Percentiles rank a stretch among this genome's conserved stretches.
Conservation (phyloP, 1,140 invertebrate species). For the Polyergus mexicanus region DNA sequence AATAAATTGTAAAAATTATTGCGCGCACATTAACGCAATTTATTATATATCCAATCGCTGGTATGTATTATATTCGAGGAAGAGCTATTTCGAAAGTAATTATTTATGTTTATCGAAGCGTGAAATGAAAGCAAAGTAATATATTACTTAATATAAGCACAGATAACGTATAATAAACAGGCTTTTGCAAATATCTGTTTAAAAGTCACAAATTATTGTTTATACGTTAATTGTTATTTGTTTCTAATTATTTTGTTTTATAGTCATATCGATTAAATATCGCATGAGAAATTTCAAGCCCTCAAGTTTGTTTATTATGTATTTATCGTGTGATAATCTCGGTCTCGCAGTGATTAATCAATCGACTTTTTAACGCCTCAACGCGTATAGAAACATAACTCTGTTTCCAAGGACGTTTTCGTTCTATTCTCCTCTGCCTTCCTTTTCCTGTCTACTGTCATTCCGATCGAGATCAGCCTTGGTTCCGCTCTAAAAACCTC, state of each 20-base stretch:
- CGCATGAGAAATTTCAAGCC: neutral
- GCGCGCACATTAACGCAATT: conserved; percentile 3
- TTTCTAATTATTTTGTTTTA: neutral
- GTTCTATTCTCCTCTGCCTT: neutral
- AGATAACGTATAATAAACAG: neutral
- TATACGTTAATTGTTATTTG: neutral
- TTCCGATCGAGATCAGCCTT: conserved; percentile 30
- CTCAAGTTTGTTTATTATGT: neutral
- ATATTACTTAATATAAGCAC: neutral
- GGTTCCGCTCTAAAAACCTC: conserved; percentile 66
- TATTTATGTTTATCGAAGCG: neutral
- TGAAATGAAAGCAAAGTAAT: neutral
- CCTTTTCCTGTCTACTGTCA: neutral
- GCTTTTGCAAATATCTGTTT: neutral
- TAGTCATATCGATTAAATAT: neutral
- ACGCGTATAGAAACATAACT: conserved; percentile 8
- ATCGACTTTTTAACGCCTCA: conserved; percentile 21
- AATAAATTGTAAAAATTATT: conserved; percentile 34
- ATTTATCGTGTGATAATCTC: conserved; percentile 14
- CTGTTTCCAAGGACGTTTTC: conserved; percentile 31
- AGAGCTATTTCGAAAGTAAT: neutral
- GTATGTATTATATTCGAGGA: neutral
- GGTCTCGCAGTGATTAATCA: conserved; percentile 7
- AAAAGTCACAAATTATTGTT: no score
- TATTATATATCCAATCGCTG: neutral